Evolutionary conservation across 2,113 vertebrate species (phyloP).

Genomic region (Podarcis muralis): DNA sequence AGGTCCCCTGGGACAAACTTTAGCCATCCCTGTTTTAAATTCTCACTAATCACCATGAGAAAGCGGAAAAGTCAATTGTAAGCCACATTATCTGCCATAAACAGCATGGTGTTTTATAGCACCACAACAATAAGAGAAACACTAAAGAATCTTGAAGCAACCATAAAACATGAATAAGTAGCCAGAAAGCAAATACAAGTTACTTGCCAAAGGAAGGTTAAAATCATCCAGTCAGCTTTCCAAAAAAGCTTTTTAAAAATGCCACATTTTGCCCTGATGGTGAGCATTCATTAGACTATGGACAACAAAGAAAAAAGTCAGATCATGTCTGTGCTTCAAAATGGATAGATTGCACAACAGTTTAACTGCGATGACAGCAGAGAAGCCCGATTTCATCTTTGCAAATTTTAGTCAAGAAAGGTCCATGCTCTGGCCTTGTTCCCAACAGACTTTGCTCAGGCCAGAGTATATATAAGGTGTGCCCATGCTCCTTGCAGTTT

Average conservation of each 20-base stretch:
- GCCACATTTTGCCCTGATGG: neutral
- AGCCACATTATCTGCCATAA: neutral
- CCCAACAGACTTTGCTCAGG: neutral
- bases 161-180: neutral
- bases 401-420: neutral
- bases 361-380: neutral
- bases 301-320: neutral
- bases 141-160: neutral
- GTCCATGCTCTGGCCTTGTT: neutral
- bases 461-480: neutral
- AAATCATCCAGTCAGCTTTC: neutral
- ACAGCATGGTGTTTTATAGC: neutral
- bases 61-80: neutral
- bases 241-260: neutral
- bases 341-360: neutral
- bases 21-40: neutral
- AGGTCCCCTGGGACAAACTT: too few species aligned
- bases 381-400: neutral
- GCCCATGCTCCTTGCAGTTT: neutral
- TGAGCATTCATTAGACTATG: neutral
- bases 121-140: neutral
- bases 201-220: neutral
- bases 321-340: neutral
- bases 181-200: neutral
- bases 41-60: neutral